Base-by-base conservation (phyloP, 2,113 vertebrate genomes). In the Thinocorus orbignyianus region DNA sequence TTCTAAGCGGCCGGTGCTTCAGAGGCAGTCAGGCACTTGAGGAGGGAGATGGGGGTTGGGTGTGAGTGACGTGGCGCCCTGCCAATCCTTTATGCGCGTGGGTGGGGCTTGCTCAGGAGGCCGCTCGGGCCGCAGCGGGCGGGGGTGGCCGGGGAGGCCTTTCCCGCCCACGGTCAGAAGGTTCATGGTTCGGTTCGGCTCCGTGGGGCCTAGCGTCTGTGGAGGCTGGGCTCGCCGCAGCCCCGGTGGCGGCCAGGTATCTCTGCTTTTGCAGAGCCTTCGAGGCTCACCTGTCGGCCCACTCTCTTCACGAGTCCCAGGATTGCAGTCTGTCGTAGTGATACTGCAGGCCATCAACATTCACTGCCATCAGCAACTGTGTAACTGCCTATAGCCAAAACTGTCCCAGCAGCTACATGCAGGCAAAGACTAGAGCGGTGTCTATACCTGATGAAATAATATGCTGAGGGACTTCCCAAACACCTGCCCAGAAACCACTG, bases 161-260 rank as follows among this genome's bases (percentile, higher is more conserved):
- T 4, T 13, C 13, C 2, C 2, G 39, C 7, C 2, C n/a, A n/a
- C n/a, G n/a, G 41, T 37, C 0, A 9, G 10, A 0, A 18, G 17
- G 11, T 18, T 6, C 0, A 4, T 0, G 1, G 3, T 13, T 23
- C 9, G 10, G 2, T 17, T 6, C 6, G 24, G 0, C 4, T 0
- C 1, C n/a, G n/a, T n/a, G n/a, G n/a, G 14, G 8, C 0, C 10
- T 3, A 51, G 11, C 1, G 4, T 18, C 13, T 6, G 16, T 0
- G 28, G 31, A 7, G 41, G 46, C 11, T 19, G 37, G 4, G 26
- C 19, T 49, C 4, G 26, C 9, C 3, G 24, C 28, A 16, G 55
- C 20, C 12, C 35, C 9, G 1, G 16, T 1, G 9, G n/a, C 3
- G 19, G 33, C 17, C 42, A 20, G 48, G 78, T 26, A 35, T 54